Conservation (phyloP, 2,113 vertebrate genomes). For the Heterotilapia buettikoferi region DNA sequence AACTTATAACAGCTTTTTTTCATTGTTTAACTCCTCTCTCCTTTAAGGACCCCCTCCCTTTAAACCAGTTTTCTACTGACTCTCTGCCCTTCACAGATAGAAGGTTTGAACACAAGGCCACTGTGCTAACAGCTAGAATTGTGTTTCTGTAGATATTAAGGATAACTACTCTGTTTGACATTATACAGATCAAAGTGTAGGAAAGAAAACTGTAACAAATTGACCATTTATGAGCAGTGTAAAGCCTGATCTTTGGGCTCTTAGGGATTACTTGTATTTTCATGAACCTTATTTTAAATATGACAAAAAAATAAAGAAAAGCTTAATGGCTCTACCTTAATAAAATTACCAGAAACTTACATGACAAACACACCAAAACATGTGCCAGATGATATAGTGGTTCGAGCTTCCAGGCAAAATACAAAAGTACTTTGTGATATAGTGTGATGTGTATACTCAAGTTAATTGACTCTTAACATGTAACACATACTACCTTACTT, state of each 20-base stretch:
- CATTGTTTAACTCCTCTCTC: not conserved
- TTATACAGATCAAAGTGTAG: not conserved
- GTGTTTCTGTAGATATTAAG: not conserved
- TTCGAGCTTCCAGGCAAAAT: not conserved
- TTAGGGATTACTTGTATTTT: not conserved
- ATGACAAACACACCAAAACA: not conserved
- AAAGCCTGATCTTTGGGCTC: not conserved
- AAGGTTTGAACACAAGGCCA: not conserved
- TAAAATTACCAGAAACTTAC: not conserved
- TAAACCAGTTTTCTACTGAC: not conserved
- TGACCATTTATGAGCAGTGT: not conserved
- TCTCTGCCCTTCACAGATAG: not conserved
- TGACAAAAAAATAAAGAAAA: not conserved
- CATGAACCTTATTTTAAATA: not conserved
- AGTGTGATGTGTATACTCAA: not conserved
- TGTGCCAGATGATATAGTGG: not conserved
- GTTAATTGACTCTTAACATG: not conserved
- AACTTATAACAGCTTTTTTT: not conserved
- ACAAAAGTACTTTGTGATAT: not conserved
- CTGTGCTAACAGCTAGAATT: not conserved
- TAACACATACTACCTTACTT: not conserved
- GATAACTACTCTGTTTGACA: not conserved
- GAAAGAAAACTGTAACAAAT: not conserved
- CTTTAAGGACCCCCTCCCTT: not conserved
- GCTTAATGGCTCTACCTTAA: not conserved